Evolutionary conservation across 1,140 invertebrate genomes (phyloP).

Genomic region (Leptinotarsa lineolata): DNA sequence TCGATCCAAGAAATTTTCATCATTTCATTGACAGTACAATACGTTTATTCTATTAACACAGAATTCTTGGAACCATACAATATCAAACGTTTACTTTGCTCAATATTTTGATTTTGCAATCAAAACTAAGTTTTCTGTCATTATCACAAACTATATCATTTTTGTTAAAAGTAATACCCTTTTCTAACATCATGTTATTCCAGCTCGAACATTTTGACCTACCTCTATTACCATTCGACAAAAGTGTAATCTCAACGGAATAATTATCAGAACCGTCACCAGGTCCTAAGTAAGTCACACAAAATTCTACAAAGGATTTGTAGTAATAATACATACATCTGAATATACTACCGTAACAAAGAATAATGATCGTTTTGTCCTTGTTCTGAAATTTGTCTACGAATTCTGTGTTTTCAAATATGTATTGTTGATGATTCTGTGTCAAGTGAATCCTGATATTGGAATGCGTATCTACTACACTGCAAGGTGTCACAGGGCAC

Average conservation of each 20-base stretch:
- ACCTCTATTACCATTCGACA: not conserved
- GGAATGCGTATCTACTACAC: not conserved
- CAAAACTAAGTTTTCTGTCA: conserved; percentile 10
- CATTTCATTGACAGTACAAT: not conserved
- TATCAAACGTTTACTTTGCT: not conserved
- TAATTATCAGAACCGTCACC: conserved; percentile 17
- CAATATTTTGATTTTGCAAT: conserved; percentile 6
- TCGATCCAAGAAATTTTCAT: not conserved
- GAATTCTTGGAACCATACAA: not conserved
- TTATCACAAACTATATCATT: conserved; percentile 11
- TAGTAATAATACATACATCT: conserved; percentile 31
- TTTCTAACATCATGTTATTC: conserved; percentile 22
- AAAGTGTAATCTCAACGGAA: conserved; percentile 23
- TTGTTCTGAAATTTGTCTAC: not conserved
- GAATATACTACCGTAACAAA: conserved; percentile 27
- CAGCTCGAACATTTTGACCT: conserved; percentile 19
- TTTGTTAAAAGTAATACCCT: conserved; percentile 19
- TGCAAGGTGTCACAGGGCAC: conserved; percentile 22
- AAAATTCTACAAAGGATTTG: conserved; percentile 29
- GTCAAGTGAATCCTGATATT: conserved; percentile 22
- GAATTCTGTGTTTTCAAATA: not conserved
- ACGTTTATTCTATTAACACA: not conserved
- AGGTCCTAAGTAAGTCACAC: conserved; percentile 26
- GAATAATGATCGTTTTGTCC: conserved; percentile 20
- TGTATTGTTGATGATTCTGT: conserved; percentile 9